Percentiles rank a stretch among this genome's conserved stretches.
These are phyloP conservation scores for Lypha dubia DNA, from an alignment of 2,888 invertebrate genomes.

Conservation along the genomic window DNA sequence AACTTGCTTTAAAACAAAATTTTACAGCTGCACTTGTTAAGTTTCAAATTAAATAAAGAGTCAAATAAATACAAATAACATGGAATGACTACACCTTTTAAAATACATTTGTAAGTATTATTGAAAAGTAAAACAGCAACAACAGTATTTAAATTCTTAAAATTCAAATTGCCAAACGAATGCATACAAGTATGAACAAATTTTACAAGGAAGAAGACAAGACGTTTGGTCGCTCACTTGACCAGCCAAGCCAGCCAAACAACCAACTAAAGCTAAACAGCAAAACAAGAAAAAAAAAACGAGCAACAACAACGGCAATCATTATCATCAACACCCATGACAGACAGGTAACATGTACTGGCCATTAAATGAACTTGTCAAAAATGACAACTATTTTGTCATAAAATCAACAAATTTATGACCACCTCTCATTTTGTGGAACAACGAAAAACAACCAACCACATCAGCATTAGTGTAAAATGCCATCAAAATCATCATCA, in stretches of 20 bases:
- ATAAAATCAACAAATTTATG: slow-evolving; percentile 79
- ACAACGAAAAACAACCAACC: slow-evolving; percentile 34
- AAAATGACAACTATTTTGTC: slow-evolving; percentile 80
- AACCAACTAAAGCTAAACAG: slow-evolving; percentile 27
- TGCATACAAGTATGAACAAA: neutral
- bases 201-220: slow-evolving; percentile 57
- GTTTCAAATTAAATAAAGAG: slow-evolving; percentile 43
- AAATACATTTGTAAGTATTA: slow-evolving; percentile 4
- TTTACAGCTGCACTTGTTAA: slow-evolving; percentile 66
- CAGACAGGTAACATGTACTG: slow-evolving; percentile 72
- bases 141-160: slow-evolving; percentile 47
- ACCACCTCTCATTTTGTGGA: slow-evolving; percentile 58
- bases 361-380: slow-evolving; percentile 80
- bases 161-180: slow-evolving; percentile 38
- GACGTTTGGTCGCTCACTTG: slow-evolving; percentile 18
- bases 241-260: slow-evolving; percentile 31
- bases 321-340: slow-evolving; percentile 72
- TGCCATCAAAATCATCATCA: slow-evolving; percentile 34
- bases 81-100: slow-evolving; percentile 33
- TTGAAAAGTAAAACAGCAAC: too few relatives aligned
- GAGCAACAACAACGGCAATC: slow-evolving; percentile 52
- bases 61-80: slow-evolving; percentile 38
- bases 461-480: slow-evolving; percentile 53
- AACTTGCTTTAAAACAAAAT: slow-evolving; percentile 29
- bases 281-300: slow-evolving; percentile 13